These are phyloP conservation scores for Sebastes cheni DNA, from an alignment of 2,797 vertebrate species.

Conservation along the genomic window DNA sequence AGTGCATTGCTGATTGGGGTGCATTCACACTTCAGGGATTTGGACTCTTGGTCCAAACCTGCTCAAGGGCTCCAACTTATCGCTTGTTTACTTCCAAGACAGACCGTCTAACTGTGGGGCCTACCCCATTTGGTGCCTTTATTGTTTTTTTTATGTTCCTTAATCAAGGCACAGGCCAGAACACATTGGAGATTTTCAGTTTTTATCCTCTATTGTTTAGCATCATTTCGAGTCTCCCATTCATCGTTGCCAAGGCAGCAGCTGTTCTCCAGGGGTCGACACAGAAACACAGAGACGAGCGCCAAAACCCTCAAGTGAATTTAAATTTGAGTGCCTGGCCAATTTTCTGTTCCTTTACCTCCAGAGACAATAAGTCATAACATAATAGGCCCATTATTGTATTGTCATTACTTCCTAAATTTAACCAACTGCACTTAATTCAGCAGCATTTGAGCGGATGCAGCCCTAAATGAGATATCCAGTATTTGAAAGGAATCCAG, in stretches of 20 bases:
- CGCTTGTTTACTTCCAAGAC: constrained; percentile 13
- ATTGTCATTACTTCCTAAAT: constrained; percentile 62
- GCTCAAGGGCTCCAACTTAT: constrained; percentile 17
- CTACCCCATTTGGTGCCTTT: not conserved
- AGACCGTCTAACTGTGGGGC: not conserved
- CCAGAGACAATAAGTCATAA: constrained; percentile 62
- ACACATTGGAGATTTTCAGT: constrained; percentile 40
- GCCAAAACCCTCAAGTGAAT: constrained; percentile 65
- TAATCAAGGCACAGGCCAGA: constrained; percentile 42
- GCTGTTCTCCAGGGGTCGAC: constrained; percentile 59
- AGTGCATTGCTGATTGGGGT: not conserved
- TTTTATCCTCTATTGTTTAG: constrained; percentile 58
- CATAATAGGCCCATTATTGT: constrained; percentile 66
- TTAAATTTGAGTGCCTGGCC: constrained; percentile 55
- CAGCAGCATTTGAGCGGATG: constrained; percentile 7
- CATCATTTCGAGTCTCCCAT: constrained; percentile 56
- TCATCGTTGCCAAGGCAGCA: constrained; percentile 69
- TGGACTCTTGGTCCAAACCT: not conserved
- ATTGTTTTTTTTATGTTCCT: constrained; percentile 42
- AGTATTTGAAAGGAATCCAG: not conserved
- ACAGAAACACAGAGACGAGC: constrained; percentile 29
- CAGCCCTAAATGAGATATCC: constrained; percentile 17
- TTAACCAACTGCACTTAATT: constrained; percentile 57
- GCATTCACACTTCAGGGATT: not conserved
- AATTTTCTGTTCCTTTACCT: constrained; percentile 65